Evolutionary conservation across 1,140 invertebrate genomes (phyloP).

Genomic region (Sminthurides bifidus): DNA sequence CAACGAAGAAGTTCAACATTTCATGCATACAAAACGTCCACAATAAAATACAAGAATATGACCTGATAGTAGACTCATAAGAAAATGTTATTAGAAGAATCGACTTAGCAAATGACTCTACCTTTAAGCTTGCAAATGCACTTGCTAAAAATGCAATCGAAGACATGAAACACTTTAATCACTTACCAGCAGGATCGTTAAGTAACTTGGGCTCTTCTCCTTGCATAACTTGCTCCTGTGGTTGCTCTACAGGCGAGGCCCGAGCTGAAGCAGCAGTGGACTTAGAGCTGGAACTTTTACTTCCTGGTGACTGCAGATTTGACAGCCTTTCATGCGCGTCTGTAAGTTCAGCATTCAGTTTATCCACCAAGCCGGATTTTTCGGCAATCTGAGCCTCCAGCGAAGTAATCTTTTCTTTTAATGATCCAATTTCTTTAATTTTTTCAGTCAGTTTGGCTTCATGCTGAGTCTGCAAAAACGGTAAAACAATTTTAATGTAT

Average conservation of each 20-base stretch:
- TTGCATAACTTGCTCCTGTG: neutral
- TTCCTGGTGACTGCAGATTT: constrained; percentile 3
- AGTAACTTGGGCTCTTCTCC: constrained; percentile 18
- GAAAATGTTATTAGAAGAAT: neutral
- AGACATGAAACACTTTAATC: neutral
- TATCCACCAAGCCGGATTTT: constrained; percentile 14
- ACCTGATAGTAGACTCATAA: neutral
- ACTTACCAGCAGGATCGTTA: constrained; percentile 26
- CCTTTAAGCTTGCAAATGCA: neutral
- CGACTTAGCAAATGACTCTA: neutral
- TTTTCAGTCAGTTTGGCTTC: constrained; percentile 10
- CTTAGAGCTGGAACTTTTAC: neutral
- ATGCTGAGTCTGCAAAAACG: neutral
- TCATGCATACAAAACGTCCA: constrained; percentile 1
- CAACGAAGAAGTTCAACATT: no score
- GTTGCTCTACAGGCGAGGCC: neutral
- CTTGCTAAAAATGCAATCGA: neutral
- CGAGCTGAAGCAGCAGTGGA: constrained; percentile 2
- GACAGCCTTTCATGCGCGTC: constrained; percentile 8
- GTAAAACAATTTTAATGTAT: neutral
- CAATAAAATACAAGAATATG: neutral
- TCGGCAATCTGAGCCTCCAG: constrained; percentile 26
- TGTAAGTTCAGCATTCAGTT: constrained; percentile 19
- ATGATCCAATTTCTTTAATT: constrained; percentile 21
- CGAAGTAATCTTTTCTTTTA: constrained; percentile 26